Evolutionary conservation across 1,140 invertebrate species (phyloP), one percentile per base, ranked within the genome.

Genomic region (Vanessa atalanta): DNA sequence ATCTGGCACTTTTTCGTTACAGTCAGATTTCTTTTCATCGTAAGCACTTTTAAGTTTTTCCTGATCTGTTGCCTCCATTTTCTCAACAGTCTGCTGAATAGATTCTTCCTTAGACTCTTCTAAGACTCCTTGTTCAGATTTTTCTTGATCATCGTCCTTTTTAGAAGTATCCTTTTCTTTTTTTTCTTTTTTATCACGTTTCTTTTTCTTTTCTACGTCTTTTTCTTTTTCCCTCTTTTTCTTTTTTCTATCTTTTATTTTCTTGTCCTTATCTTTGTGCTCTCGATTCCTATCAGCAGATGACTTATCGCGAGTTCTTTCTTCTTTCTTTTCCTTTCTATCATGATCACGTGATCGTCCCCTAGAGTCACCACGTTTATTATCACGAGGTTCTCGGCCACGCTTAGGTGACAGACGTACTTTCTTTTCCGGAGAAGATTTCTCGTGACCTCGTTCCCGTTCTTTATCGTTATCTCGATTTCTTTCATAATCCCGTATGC

Each of bases 221-320:
- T 93, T 93, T 82, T 93, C 93, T 72, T 92, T 92, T 82, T 91
- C 88, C 70, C 87, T 85, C 75, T 91, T 89, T 78, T 93, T 91
- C 76, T 87, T 93, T 73, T 93, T 92, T 70, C 91, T 88, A 55
- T 93, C 90, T 80, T 93, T 93, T 16, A 91, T 81, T 74, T 94
- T 93, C 75, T 93, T 93, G 73, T 93, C 84, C 78, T 90, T 86
- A 65, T 93, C 87, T 85, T 93, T 93, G 72, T 91, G 85, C 61
- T 92, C 87, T 86, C 82, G 88, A 66, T 60, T 84, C 76, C 86
- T 85, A 43, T 91, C 89, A 57, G 82, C 77, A 47, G 88, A 88
- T 20, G 83, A 83, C 81, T 90, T 93, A 31, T 93, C 90, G 13
- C 86, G 83, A 74, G 72, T 51, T 74, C 87, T 87, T 47, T 90